A percentile compares a stretch with the other conserved stretches of the same genome.
phyloP scores from a whole-genome alignment of 2,888 invertebrate species.

The Pantelozetes paolii region DNA sequence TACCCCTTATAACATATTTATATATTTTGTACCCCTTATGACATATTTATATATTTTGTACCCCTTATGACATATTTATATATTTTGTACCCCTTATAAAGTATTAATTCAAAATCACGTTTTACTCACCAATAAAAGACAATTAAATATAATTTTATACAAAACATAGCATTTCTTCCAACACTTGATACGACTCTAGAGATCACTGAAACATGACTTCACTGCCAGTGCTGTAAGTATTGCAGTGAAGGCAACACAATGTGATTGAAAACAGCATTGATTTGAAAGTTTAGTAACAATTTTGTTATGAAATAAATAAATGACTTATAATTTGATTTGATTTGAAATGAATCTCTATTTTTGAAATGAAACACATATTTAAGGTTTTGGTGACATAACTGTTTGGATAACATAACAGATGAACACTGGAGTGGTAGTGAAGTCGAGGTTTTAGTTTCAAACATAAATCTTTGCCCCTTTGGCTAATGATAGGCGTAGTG shows the following conservation, averaged over 20 bases:
- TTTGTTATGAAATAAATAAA: not conserved
- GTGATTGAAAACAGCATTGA: not conserved
- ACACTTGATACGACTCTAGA: not conserved
- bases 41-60: too few relatives aligned
- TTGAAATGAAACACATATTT: not conserved
- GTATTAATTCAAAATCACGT: not conserved
- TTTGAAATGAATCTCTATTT: not conserved
- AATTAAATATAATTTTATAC: slow-evolving; percentile 18
- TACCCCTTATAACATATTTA: too few relatives aligned
- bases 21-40: too few relatives aligned
- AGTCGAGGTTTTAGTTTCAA: slow-evolving; percentile 32
- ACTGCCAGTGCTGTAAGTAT: not conserved
- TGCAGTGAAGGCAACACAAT: not conserved
- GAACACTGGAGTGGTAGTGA: slow-evolving; percentile 17
- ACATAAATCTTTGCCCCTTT: slow-evolving; percentile 34
- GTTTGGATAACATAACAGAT: slow-evolving; percentile 20
- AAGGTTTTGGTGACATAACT: not conserved
- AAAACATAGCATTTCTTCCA: not conserved
- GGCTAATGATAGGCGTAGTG: slow-evolving; percentile 31
- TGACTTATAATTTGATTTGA: not conserved
- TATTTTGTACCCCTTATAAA: not conserved
- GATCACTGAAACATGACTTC: not conserved
- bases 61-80: too few relatives aligned
- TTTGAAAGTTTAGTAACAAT: slow-evolving; percentile 9
- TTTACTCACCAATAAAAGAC: slow-evolving; percentile 15